Evolutionary conservation across 1,140 invertebrate species (phyloP).

Genomic region (Heliconius hewitsoni): DNA sequence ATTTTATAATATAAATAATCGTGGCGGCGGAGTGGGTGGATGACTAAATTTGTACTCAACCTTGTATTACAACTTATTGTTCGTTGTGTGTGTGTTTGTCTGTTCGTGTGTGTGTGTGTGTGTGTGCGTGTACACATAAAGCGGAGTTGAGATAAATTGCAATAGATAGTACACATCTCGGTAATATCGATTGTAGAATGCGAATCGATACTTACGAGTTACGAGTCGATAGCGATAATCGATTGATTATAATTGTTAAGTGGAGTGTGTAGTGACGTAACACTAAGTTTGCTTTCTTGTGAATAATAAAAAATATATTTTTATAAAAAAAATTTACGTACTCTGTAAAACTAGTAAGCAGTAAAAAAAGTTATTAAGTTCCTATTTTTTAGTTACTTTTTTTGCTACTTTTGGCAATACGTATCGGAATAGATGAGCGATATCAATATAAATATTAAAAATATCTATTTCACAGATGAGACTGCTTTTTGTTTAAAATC

Average conservation of each 20-base stretch:
- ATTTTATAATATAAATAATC: conserved; percentile 75
- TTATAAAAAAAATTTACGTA: too few species aligned
- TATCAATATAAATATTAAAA: too few species aligned
- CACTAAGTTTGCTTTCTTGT: background rate
- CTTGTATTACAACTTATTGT: conserved; percentile 71
- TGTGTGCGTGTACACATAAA: conserved; percentile 42
- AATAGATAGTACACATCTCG: conserved; percentile 44
- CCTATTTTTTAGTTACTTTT: too few species aligned
- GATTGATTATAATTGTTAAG: background rate
- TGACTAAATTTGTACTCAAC: conserved; percentile 74
- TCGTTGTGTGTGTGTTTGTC: conserved; percentile 43
- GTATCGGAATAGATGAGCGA: too few species aligned
- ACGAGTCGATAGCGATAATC: background rate
- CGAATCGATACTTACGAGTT: background rate
- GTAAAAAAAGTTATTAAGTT: too few species aligned
- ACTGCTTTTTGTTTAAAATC: too few species aligned
- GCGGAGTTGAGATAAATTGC: conserved; percentile 67
- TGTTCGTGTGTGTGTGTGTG: conserved; percentile 41
- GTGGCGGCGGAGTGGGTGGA: conserved; percentile 66
- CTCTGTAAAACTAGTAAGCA: too few species aligned
- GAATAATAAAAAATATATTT: background rate
- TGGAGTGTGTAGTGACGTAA: background rate
- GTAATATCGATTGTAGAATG: conserved; percentile 8
- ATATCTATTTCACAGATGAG: too few species aligned
- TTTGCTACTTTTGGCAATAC: too few species aligned